Conservation (phyloP, 2,888 invertebrate genomes). For the Alloplasta piceator region DNA sequence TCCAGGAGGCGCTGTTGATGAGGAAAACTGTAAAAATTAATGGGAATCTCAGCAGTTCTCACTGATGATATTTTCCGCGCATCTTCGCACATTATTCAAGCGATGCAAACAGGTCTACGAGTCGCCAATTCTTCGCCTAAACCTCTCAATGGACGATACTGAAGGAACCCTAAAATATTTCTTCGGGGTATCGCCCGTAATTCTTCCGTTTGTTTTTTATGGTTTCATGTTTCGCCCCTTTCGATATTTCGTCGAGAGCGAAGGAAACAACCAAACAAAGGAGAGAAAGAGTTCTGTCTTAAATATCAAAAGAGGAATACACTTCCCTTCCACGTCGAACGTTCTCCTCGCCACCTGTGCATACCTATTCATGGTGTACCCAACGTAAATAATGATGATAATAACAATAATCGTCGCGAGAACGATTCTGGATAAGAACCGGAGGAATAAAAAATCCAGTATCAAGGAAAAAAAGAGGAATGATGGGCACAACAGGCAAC, state of each 20-base stretch:
- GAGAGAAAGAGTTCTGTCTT: background rate
- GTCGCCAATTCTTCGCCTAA: no score
- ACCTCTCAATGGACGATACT: no score
- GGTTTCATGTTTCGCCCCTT: conserved; percentile 63
- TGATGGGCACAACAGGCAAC: conserved; percentile 51
- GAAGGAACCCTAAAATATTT: conserved; percentile 47
- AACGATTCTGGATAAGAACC: conserved; percentile 31
- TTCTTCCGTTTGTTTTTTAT: conserved; percentile 67
- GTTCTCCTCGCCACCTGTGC: conserved; percentile 54
- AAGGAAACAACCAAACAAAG: conserved; percentile 6
- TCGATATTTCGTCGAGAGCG: conserved; percentile 41
- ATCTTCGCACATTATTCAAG: no score
- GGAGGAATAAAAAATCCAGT: conserved; percentile 20
- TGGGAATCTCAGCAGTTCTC: no score
- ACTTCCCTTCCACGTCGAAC: no score
- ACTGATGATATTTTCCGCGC: no score
- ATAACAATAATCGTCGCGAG: conserved; percentile 46
- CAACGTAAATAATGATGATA: conserved; percentile 65
- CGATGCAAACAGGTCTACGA: no score
- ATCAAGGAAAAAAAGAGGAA: conserved; percentile 33
- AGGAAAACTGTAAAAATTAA: no score
- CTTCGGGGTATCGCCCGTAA: conserved; percentile 57
- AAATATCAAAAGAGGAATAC: background rate
- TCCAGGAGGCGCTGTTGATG: no score
- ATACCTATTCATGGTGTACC: conserved; percentile 47